phyloP scores from a whole-genome alignment of 2,113 vertebrate species.

The Rhea pennata region DNA sequence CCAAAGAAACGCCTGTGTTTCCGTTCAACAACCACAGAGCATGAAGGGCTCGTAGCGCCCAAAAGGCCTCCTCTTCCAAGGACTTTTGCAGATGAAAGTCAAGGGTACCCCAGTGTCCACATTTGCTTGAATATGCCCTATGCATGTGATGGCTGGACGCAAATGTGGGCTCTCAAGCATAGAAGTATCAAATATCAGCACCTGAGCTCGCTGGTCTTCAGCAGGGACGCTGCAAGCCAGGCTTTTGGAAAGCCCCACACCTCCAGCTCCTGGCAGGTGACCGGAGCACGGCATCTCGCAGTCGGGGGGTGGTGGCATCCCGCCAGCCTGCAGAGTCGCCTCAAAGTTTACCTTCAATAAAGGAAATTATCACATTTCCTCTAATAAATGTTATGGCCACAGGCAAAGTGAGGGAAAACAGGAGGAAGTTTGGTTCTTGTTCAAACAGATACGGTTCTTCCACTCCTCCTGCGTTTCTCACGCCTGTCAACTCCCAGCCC shows the following conservation, averaged over 20 bases:
- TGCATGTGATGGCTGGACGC: no score
- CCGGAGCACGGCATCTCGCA: neutral
- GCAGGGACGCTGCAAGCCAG: neutral
- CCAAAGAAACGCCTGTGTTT: neutral
- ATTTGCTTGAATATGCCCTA: neutral
- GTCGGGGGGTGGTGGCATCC: neutral
- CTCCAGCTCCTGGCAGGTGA: neutral
- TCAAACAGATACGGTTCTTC: neutral
- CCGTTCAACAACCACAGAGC: neutral
- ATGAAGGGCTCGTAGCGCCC: accelerated
- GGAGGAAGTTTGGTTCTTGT: accelerated
- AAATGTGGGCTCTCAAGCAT: neutral
- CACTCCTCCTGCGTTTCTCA: neutral
- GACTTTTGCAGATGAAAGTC: neutral
- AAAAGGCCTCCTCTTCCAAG: neutral
- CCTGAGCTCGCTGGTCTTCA: neutral
- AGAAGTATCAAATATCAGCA: neutral
- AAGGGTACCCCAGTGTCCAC: neutral
- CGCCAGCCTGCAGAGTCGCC: no score
- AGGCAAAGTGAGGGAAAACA: neutral
- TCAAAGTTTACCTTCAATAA: neutral
- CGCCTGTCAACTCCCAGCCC: accelerated
- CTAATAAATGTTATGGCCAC: neutral
- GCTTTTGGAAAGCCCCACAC: neutral
- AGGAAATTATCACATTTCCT: neutral